Percentiles rank a stretch among this genome's conserved stretches.
Evolutionary conservation across 2,888 invertebrate genomes (phyloP).

Genomic region (Didymodactylos carnosus): DNA sequence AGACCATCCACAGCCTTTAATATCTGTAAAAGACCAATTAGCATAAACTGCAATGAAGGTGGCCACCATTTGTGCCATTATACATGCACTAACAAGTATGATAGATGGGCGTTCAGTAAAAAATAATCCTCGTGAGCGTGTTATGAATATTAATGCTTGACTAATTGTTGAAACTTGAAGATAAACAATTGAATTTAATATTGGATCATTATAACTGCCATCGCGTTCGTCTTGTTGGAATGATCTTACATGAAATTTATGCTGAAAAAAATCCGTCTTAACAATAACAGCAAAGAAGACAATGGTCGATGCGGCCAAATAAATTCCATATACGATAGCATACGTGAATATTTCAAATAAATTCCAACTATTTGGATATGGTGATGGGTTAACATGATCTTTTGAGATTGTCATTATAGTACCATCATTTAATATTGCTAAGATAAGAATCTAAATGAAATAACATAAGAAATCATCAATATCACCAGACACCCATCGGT

Average conservation of each 20-base stretch:
- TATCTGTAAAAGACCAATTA: neutral
- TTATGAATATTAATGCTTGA: neutral
- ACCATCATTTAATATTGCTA: neutral
- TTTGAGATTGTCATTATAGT: neutral
- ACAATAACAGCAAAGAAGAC: neutral
- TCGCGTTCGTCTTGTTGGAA: accelerated
- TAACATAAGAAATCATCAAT: no score
- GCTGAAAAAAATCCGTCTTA: neutral
- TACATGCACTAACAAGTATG: neutral
- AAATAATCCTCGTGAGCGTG: neutral
- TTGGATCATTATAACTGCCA: neutral
- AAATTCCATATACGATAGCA: neutral
- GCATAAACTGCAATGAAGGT: neutral
- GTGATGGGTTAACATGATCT: neutral
- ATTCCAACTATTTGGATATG: neutral
- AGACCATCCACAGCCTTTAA: neutral
- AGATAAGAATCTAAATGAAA: neutral
- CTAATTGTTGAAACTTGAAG: neutral
- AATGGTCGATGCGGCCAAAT: neutral
- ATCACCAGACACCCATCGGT: no score
- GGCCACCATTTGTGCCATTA: neutral
- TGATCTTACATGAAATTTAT: neutral
- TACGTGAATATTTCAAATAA: neutral
- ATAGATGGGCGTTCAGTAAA: neutral
- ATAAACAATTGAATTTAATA: neutral